phyloP scores from a whole-genome alignment of 2,113 vertebrate species.

The Conger conger region DNA sequence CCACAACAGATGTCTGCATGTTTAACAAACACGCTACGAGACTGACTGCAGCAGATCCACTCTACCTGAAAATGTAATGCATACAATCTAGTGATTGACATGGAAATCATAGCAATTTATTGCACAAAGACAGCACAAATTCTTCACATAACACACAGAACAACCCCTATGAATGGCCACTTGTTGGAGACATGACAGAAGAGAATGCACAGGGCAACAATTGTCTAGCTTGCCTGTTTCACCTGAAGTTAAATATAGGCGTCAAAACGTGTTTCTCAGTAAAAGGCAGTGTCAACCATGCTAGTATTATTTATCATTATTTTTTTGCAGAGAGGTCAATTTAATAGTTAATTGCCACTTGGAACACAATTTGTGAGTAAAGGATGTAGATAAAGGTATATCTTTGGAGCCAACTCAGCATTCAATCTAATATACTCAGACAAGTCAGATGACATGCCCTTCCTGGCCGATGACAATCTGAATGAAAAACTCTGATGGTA shows the following conservation, averaged over 20 bases:
- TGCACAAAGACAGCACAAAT: conserved; percentile 19
- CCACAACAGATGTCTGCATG: not conserved
- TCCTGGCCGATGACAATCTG: not conserved
- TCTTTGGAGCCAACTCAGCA: not conserved
- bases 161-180: conserved; percentile 20
- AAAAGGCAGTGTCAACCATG: too few species aligned
- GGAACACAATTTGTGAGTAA: not conserved
- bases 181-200: conserved; percentile 23
- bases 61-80: not conserved
- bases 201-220: not conserved
- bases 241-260: not conserved
- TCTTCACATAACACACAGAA: conserved; percentile 26
- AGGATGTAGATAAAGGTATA: not conserved
- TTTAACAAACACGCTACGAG: not conserved
- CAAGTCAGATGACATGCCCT: not conserved
- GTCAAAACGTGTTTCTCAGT: not conserved
- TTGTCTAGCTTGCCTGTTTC: not conserved
- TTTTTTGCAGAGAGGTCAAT: not conserved
- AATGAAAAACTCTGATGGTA: not conserved
- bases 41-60: not conserved
- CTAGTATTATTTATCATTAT: too few species aligned
- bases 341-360: not conserved
- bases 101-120: conserved; percentile 29
- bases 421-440: not conserved
- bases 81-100: conserved; percentile 14